These are phyloP conservation scores for Drosophila bunnanda DNA, from an alignment of 2,888 invertebrate genomes.

Conservation along the genomic window DNA sequence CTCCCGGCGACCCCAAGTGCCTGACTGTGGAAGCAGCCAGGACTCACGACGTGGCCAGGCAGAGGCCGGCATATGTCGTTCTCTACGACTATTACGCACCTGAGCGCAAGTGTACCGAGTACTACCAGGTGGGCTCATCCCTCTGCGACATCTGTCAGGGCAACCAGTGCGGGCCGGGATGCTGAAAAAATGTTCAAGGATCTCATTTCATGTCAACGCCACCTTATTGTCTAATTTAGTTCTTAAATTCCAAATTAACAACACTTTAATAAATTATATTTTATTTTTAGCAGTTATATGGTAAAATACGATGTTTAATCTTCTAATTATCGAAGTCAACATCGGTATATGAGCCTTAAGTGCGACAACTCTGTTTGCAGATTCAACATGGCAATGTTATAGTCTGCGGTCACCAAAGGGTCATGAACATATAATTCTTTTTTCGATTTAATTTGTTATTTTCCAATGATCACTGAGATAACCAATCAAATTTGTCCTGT, in stretches of 20 bases:
- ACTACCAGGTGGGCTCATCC: conserved; percentile 85
- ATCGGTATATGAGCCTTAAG: background rate
- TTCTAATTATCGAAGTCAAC: background rate
- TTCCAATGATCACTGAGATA: background rate
- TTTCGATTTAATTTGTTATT: background rate
- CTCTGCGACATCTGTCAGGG: conserved; percentile 94
- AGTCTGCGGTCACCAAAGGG: too few relatives aligned
- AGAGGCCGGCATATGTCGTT: conserved; percentile 93
- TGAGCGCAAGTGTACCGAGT: conserved; percentile 83
- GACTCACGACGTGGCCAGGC: conserved; percentile 92
- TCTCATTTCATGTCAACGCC: background rate
- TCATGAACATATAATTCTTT: too few relatives aligned
- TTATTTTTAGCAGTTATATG: too few relatives aligned
- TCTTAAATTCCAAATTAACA: too few relatives aligned
- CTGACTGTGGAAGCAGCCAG: conserved; percentile 93
- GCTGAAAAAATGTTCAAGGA: conserved; percentile 34
- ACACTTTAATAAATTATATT: background rate
- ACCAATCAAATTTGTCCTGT: background rate
- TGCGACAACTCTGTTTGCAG: background rate
- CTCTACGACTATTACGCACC: conserved; percentile 96
- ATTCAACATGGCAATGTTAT: background rate
- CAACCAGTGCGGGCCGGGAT: conserved; percentile 85
- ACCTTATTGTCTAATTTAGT: background rate
- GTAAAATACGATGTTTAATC: background rate
- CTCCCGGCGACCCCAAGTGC: conserved; percentile 87